Conservation (phyloP, 2,888 invertebrate species). For the Digitonthophagus gazella region DNA sequence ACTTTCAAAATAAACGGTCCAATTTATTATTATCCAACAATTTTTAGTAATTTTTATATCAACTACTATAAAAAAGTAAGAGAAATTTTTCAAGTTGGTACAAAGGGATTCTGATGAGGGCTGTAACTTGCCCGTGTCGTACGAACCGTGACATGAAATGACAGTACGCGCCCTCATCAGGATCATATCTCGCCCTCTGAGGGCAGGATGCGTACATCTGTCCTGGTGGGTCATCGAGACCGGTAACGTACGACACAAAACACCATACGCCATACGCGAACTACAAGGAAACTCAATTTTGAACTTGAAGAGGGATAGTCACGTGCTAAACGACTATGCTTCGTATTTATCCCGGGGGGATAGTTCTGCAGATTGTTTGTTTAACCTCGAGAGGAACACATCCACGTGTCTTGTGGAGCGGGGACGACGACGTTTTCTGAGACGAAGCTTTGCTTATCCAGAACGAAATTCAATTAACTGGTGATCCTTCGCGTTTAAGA, state of each 20-base stretch:
- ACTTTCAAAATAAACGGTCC: no score
- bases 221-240: background rate
- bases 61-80: no score
- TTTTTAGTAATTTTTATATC: no score
- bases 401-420: no score
- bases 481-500: conserved; percentile 42
- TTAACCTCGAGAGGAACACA: background rate
- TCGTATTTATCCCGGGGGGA: background rate
- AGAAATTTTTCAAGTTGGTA: no score
- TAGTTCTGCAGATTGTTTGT: background rate
- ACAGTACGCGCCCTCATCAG: background rate
- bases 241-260: background rate
- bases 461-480: conserved; percentile 45
- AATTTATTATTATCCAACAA: no score
- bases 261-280: background rate
- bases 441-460: conserved; percentile 25
- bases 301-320: background rate
- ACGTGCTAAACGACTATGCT: background rate
- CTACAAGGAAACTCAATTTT: background rate
- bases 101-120: no score
- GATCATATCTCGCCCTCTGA: background rate
- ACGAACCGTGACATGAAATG: background rate
- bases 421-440: background rate
- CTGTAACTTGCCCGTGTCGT: no score
- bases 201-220: background rate